Evolutionary conservation across 2,797 vertebrate species (phyloP).

Genomic region (Halcyon chelicuti): DNA sequence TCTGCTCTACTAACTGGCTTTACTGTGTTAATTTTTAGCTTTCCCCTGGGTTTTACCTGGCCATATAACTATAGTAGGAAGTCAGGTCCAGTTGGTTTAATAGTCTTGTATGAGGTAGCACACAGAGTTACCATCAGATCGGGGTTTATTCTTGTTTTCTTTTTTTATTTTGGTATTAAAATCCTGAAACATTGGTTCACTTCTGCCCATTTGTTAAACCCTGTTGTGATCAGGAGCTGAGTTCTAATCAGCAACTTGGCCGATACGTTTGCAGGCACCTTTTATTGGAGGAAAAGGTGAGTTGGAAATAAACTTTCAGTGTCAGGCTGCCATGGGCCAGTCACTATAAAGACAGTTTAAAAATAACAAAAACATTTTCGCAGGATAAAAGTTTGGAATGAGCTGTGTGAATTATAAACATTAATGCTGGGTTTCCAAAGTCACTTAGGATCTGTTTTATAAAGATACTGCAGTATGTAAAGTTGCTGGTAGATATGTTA

Average conservation of each 20-base stretch:
- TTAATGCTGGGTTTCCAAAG: background rate
- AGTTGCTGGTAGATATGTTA: background rate
- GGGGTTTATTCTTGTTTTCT: background rate
- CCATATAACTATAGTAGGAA: background rate
- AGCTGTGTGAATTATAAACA: background rate
- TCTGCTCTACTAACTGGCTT: background rate
- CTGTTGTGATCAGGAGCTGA: background rate
- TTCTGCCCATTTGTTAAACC: background rate
- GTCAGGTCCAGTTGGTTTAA: background rate
- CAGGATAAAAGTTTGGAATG: background rate
- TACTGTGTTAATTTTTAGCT: background rate
- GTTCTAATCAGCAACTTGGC: background rate
- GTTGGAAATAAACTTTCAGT: slow-evolving; percentile 2
- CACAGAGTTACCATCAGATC: background rate
- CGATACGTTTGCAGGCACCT: background rate
- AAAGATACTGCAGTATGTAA: background rate
- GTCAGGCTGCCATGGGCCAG: background rate
- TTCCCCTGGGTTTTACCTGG: background rate
- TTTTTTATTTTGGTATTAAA: background rate
- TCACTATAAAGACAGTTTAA: background rate
- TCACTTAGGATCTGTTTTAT: background rate
- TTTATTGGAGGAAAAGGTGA: background rate
- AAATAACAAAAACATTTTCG: background rate
- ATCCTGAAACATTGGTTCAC: background rate
- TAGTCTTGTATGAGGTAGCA: background rate